phyloP scores from a whole-genome alignment of 2,888 invertebrate genomes.

The Trichopria drosophilae region DNA sequence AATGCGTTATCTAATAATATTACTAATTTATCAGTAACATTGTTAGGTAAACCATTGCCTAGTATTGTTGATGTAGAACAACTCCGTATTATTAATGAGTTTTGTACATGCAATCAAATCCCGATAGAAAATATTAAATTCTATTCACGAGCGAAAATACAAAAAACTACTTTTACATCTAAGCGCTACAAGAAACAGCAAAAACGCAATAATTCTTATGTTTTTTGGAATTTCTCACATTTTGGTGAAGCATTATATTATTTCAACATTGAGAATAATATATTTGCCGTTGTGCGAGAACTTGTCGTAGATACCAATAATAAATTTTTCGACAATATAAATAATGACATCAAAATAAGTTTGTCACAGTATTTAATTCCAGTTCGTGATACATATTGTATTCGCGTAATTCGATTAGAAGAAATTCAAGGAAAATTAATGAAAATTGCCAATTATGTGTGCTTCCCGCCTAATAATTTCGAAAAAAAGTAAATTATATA shows the following conservation, averaged over 20 bases:
- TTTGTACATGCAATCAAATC: no score
- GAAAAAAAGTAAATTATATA: no score
- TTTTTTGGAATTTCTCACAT: constrained; percentile 1
- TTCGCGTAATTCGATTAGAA: not conserved
- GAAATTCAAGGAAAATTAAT: constrained; percentile 1
- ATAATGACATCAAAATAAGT: not conserved
- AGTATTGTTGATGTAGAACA: no score
- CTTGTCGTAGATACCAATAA: not conserved
- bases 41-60: no score
- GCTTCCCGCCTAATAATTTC: no score
- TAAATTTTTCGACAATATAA: not conserved
- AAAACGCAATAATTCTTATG: constrained; percentile 3
- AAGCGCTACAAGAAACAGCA: constrained; percentile 2
- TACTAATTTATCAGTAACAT: no score
- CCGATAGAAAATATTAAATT: not conserved
- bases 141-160: not conserved
- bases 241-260: constrained; percentile 6
- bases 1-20: not conserved
- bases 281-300: constrained; percentile 1
- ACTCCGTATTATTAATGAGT: no score
- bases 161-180: constrained; percentile 4
- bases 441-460: no score
- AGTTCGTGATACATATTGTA: not conserved
- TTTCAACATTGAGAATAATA: not conserved
- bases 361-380: not conserved